Base-by-base conservation (phyloP, 2,113 vertebrate species). In the Misgurnus mizolepis region DNA sequence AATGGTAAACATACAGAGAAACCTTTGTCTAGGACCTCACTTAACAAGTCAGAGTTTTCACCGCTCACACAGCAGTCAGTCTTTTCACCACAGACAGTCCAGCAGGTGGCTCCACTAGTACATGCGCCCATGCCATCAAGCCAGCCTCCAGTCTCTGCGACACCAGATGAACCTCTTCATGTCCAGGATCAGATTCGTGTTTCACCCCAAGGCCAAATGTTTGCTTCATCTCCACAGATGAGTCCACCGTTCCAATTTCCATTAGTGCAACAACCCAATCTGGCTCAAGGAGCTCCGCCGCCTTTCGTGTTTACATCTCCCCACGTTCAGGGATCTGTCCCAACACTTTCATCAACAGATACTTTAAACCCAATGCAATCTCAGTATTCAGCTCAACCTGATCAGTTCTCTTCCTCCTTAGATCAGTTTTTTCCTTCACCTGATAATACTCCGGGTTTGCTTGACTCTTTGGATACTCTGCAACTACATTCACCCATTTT, bases 381-480 rank as follows among this genome's bases (percentile, higher is more conserved):
- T 64, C 66, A 78, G 40, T 79, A 78, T 62, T 49, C 65, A 62
- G 40, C 67, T 17, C 71, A 78, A 18, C 15, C 70, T 9, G 58
- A 79, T 67, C 55, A 80, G n/a, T 67, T 79, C 39, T 79, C 73
- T 22, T 71, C 81, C 60, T 80, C 82, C 53, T 47, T 79, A 56
- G 75, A 74, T 53, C 84, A 83, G 1, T 76, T 56, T 45, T 81
- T 71, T 43, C 43, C 69, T 49, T 11, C 75, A 45, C n/a, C 82
- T 7, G 79, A 81, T 41, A 81, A 79, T 45, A 41, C 79, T 3
- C 55, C 84, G 41, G 70, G 80, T 82, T 82, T 85, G 66, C 80
- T 82, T 70, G 70, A 79, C 39, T 67, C 83, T 41, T 56, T 82
- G 53, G 49, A 77, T 34, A 53, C 70, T 53, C 69, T 81, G 27